phyloP scores from a whole-genome alignment of 2,113 vertebrate genomes.

The Vidua macroura region DNA sequence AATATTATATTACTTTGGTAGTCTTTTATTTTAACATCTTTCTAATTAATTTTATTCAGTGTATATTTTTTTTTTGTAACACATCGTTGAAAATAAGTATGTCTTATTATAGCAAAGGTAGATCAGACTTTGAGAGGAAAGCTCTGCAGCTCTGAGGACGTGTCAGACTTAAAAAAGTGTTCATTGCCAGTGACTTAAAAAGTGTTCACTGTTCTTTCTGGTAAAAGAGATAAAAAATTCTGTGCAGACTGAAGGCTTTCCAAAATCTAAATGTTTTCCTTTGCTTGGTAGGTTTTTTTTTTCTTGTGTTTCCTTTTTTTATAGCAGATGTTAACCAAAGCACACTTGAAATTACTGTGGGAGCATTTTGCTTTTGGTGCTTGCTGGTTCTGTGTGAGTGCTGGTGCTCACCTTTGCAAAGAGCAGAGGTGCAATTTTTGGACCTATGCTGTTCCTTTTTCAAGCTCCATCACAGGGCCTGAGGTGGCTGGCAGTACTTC shows the following conservation, averaged over 20 bases:
- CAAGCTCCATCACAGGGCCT: accelerated
- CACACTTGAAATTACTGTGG: background rate
- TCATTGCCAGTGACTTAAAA: background rate
- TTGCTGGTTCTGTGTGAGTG: accelerated
- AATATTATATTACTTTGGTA: background rate
- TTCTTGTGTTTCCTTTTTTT: background rate
- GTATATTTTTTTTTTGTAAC: background rate
- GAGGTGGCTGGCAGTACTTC: background rate
- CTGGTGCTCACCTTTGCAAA: background rate
- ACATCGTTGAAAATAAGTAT: background rate
- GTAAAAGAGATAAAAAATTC: background rate
- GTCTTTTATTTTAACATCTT: background rate
- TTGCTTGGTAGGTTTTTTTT: background rate
- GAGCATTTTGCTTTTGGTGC: background rate
- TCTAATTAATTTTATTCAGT: background rate
- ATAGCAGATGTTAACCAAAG: background rate
- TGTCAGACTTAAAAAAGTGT: background rate
- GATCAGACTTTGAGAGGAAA: background rate
- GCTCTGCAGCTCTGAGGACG: background rate
- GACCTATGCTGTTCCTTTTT: background rate
- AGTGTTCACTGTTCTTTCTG: background rate
- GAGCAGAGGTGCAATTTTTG: background rate
- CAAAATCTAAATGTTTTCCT: background rate
- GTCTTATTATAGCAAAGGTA: background rate
- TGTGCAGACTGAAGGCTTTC: background rate